Base-by-base conservation (phyloP, 2,113 vertebrate genomes). In the Sterrhoptilus dennistouni region DNA sequence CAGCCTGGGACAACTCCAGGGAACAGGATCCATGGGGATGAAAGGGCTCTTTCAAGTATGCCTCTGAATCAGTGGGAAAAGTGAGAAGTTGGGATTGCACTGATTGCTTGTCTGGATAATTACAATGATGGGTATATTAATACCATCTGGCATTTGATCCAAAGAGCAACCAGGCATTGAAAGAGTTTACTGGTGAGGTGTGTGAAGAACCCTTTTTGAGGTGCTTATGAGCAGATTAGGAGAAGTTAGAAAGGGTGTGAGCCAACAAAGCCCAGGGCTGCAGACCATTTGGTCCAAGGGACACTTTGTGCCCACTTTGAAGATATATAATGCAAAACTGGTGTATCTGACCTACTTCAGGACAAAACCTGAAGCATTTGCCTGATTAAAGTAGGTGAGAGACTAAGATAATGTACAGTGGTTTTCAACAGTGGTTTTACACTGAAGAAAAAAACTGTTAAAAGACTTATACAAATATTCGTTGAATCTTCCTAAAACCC, bases 1-100 rank as follows among this genome's bases (percentile, higher is more conserved):
- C 65, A 93, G 87, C 61, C 81, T 93, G 92, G 91, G 94, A 93
- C 89, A 89, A 86, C 53, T 93, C 91, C 96, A 93, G 89, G 91
- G 70, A 95, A 59, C 35, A 31, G 90, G 42, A 89, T 93, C 84
- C 89, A 68, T 71, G 90, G 79, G 86, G 90, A 89, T 79, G 82
- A 96, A 90, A 82, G 52, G 25, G 68, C 53, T 76, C 79, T 86
- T 91, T 94, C 83, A 87, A 89, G 71, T 45, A 91, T 76, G 77
- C 57, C 42, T 59, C 75, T 72, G 68, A 95, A 81, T 69, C 65
- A 61, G 76, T 90, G 77, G 66, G 90, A 92, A 95, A 94, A 90
- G 76, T 5, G 42, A 68, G 78, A 92, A 40, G 66, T 54, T 87
- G 80, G 63, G 80, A 77, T 24, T 1, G 6, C 59, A 52, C 83